phyloP scores from a whole-genome alignment of 1,140 invertebrate species.

The Venustaconcha ellipsiformis region DNA sequence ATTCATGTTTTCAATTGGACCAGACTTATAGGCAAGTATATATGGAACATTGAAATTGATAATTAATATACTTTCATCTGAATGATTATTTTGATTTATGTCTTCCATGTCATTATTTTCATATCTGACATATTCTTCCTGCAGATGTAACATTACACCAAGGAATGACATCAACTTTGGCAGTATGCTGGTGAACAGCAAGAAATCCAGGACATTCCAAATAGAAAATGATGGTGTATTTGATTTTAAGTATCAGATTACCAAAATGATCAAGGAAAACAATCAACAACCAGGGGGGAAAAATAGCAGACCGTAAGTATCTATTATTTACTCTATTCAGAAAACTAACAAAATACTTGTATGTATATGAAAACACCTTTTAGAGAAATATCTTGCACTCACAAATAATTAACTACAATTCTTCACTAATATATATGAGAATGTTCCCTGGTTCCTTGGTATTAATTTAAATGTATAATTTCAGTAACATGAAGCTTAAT shows the following conservation, averaged over 20 bases:
- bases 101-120: not conserved
- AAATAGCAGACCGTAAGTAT: constrained; percentile 56
- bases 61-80: too few relatives aligned
- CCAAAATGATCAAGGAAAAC: constrained; percentile 56
- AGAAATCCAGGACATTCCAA: constrained; percentile 64
- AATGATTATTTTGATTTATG: too few relatives aligned
- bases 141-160: constrained; percentile 65
- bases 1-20: too few relatives aligned
- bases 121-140: constrained; percentile 8
- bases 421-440: not conserved
- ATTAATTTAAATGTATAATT: too few relatives aligned
- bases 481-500: too few relatives aligned
- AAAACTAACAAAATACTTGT: not conserved
- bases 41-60: too few relatives aligned
- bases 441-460: too few relatives aligned
- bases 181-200: constrained; percentile 64
- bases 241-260: constrained; percentile 68
- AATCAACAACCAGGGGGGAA: constrained; percentile 30
- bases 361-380: not conserved
- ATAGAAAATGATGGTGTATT: constrained; percentile 69
- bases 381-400: not conserved
- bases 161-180: constrained; percentile 69
- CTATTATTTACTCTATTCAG: not conserved
- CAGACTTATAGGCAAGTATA: too few relatives aligned
- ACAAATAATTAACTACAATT: constrained; percentile 1